Conservation (phyloP, 2,888 invertebrate species). For the Epinotia nisella region DNA sequence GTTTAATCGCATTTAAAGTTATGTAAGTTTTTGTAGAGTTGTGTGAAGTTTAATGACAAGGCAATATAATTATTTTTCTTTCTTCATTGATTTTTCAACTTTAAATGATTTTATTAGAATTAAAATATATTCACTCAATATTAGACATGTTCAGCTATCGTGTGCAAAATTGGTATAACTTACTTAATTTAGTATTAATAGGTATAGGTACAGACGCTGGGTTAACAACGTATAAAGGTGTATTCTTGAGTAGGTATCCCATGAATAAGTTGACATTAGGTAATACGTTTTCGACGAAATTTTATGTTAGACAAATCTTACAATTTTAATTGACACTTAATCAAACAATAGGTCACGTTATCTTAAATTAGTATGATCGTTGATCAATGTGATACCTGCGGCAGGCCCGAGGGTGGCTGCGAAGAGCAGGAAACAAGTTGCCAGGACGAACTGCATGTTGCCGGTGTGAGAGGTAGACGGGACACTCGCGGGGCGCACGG, state of each 20-base stretch:
- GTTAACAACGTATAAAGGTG: neutral
- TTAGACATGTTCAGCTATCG: neutral
- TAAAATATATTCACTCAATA: too few relatives aligned
- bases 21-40: neutral
- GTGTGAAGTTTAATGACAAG: neutral
- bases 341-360: conserved; percentile 6
- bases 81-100: too few relatives aligned
- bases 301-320: neutral
- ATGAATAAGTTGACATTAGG: neutral
- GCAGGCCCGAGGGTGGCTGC: conserved; percentile 81
- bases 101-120: too few relatives aligned
- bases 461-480: conserved; percentile 57
- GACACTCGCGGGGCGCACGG: conserved; percentile 73
- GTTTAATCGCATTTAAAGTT: neutral
- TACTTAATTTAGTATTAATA: neutral
- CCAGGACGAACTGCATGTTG: conserved; percentile 81
- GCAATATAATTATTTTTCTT: too few relatives aligned
- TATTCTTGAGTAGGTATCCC: neutral
- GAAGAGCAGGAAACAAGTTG: conserved; percentile 82
- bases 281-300: neutral
- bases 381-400: conserved; percentile 69
- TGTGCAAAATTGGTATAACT: neutral
- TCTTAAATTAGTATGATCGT: conserved; percentile 12
- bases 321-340: conserved; percentile 1
- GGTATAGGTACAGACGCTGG: too few relatives aligned